Base-by-base conservation (phyloP, 1,140 invertebrate species). In the Hycleus cichorii region DNA sequence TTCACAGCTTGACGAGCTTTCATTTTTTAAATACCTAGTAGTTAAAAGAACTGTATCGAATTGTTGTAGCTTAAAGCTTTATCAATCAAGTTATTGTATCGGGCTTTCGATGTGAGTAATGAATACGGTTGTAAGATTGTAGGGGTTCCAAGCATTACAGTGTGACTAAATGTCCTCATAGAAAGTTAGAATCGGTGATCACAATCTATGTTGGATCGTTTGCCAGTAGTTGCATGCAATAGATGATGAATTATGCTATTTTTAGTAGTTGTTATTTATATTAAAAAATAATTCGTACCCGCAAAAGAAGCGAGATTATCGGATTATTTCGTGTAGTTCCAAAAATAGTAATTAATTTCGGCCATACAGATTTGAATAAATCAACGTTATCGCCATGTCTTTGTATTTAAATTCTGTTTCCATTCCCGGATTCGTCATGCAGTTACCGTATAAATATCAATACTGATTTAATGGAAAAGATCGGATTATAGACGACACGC, bases 381-480 rank as follows among this genome's bases (percentile, higher is more conserved):
- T 53, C 51, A 53, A 44, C 51, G 51, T 53, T 53, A 53, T 53
- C 51, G 51, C 51, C 51, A 40, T 53, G 51, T 53, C 51, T 53
- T 53, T 53, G 51, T 53, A 53, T 53, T 53, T 53, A 53, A 53
- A 53, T 53, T 53, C 51, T 46, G 43, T 53, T 53, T 53, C 51
- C 42, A 53, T 53, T 45, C 51, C 39, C 7, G 51, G 18, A 53
- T 53, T 53, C 51, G 51, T 53, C 51, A 53, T 53, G 51, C 51
- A 53, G n/a, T 53, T 53, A 53, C 51, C 51, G 51, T 53, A 53
- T 53, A 53, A 53, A 53, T 53, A 53, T 53, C 51, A 53, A 53
- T 53, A 53, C 18, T 43, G 51, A 53, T 53, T 40, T 53, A 53
- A 53, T 46, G 51, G 46, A 53, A 53, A 53, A 53, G 46, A 53